Evolutionary conservation across 2,797 vertebrate genomes (phyloP), one percentile per base, ranked within the genome.

Genomic region (Diglossa cyanea): DNA sequence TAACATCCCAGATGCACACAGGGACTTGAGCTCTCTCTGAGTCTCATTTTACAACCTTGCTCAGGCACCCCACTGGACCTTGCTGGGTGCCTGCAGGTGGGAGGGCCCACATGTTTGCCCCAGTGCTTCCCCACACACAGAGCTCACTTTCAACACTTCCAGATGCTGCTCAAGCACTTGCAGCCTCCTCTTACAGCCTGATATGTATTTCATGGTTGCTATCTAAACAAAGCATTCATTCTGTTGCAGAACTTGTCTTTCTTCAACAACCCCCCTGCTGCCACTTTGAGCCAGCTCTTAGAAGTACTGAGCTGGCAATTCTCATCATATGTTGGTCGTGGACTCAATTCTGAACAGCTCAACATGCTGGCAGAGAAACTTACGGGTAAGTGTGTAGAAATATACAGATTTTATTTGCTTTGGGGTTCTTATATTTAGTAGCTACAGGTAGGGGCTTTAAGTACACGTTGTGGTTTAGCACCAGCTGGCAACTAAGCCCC

Each of bases 221-320:
- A 45, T 44, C 58, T 74, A 85, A 86, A 94, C 70, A 65, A 75
- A 93, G 33, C 35, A 24, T 70, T 84, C 30, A 40, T 82, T 97
- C 83, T 95, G 4, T 97, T 98, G 53, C 97, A 99, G 99, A 99
- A 99, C 97, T 83, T 99, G 96, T 96, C 98, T 24, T 99, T 99
- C 97, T 99, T 99, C 95, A 98, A 98, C 65, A 99, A 98, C 74
- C 99, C 99, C 4, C 98, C 98, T 18, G 95, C 98, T 73, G 98
- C 98, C 72, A 98, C 98, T 60, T 98, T 99, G 98, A 98, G 97
- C 91, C 99, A 99, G 95, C 98, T 99, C 55, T 98, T 99, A 10
- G 99, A 99, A 97, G 99, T 99, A 40, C 97, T 99, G 86, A 99
- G 99, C 97, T 99, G 99, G 99, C 99, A 99, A 88, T 99, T 99